Base-by-base conservation (phyloP, 2,113 vertebrate species). In the Egretta garzetta region DNA sequence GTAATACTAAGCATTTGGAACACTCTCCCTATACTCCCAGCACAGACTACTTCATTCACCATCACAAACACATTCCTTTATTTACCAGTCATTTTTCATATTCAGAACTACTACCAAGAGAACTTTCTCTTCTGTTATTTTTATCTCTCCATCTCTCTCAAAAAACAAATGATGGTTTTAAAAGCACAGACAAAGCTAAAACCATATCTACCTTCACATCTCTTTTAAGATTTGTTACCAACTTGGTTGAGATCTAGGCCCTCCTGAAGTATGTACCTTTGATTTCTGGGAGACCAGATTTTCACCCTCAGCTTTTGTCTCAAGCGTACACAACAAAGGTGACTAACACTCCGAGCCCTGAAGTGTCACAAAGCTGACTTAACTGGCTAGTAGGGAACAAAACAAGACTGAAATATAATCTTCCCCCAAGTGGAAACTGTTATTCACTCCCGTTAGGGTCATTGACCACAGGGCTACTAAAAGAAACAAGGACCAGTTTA, bases 371-470 rank as follows among this genome's bases (percentile, higher is more conserved):
- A 75, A 93, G 86, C 77, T 93, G 89, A 93, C 77, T 95, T 96
- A 94, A 96, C 53, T 90, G 89, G 74, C 35, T 75, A 88, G 88
- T 80, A 97, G 80, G 88, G 60, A 97, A 94, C 83, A 97, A 95
- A 96, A 87, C 84, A 88, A 68, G 60, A 76, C 62, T 39, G 91
- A 96, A 97, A 97, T n/a, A 88, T 56, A 80, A 92, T 90, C 92
- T 84, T 95, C 45, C 86, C 59, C 84, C 77, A 90, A 95, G 91
- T 94, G 89, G 93, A 96, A 97, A 91, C 41, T 76, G 53, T 94
- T 94, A 67, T 91, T 96, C 87, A 74, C 35, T 86, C 59, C 45
- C 39, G 88, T 94, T 83, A 94, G 91, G 96, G 80, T 96, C 93
- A 97, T 47, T 94, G 93, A 87, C 84, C 79, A 87, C 53, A 6